Percentiles rank a stretch among this genome's conserved stretches.
These are phyloP conservation scores for Gasteruption jaculator DNA, from an alignment of 2,888 invertebrate species.

Conservation along the genomic window DNA sequence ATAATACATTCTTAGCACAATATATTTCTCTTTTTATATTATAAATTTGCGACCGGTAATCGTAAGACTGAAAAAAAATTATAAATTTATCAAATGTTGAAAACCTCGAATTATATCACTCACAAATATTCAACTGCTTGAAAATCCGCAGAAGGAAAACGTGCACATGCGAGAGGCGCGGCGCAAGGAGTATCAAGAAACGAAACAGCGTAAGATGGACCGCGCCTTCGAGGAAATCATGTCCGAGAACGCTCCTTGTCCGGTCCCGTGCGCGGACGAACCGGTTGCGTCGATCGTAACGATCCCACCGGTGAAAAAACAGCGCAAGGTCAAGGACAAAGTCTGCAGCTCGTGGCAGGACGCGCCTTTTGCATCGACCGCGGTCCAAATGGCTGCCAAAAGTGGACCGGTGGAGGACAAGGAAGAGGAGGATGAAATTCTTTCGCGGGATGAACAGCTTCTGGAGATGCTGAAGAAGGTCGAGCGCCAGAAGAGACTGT, in stretches of 20 bases:
- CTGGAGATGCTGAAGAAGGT: conserved; percentile 42
- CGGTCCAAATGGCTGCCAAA: conserved; percentile 11
- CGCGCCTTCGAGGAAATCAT: conserved; percentile 51
- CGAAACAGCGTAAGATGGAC: conserved; percentile 55
- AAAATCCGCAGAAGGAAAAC: conserved; percentile 19
- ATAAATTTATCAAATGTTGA: too few species aligned
- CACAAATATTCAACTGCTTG: conserved; percentile 16
- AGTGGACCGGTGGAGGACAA: conserved; percentile 3
- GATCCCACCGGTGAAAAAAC: conserved; percentile 24
- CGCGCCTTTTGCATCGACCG: conserved; percentile 14
- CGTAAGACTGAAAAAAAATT: conserved; percentile 10
- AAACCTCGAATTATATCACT: conserved; percentile 17
- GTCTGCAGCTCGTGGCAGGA: conserved; percentile 27
- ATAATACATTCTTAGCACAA: too few species aligned
- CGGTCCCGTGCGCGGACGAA: conserved; percentile 18
- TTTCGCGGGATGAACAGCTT: conserved; percentile 39
- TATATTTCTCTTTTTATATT: too few species aligned
- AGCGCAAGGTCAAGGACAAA: conserved; percentile 3
- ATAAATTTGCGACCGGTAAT: too few species aligned
- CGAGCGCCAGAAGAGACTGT: conserved; percentile 39
- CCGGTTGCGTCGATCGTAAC: conserved; percentile 28
- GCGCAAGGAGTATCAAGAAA: conserved; percentile 47
- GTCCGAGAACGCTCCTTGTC: too few species aligned
- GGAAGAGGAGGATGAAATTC: conserved; percentile 22
- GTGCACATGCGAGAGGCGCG: conserved; percentile 52